These are phyloP conservation scores for Astropecten irregularis DNA, from an alignment of 53 echinoderm and acorn worm species.

Conservation along the genomic window DNA sequence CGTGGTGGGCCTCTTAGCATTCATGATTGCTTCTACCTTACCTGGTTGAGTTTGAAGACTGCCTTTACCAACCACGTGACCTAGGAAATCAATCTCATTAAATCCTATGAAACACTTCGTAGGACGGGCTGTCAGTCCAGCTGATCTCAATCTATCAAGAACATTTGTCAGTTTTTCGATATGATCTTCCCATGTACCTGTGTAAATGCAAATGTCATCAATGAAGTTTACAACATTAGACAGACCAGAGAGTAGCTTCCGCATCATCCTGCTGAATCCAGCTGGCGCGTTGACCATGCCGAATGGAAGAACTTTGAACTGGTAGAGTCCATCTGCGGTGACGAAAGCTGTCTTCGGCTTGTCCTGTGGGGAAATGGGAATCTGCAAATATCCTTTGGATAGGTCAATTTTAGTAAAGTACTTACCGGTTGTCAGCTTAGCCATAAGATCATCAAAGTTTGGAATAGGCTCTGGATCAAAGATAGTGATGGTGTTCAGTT, in stretches of 20 bases:
- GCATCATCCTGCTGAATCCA: constrained; percentile 49
- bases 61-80: neutral
- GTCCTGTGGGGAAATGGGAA: constrained; percentile 49
- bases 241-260: constrained; percentile 37
- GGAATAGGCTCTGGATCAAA: constrained; percentile 67
- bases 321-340: constrained; percentile 48
- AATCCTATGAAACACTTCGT: neutral
- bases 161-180: constrained; percentile 13
- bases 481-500: constrained; percentile 11
- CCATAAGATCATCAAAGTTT: constrained; percentile 48
- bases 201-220: constrained; percentile 57
- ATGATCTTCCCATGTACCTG: constrained; percentile 60
- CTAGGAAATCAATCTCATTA: neutral
- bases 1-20: neutral
- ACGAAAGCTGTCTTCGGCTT: constrained; percentile 58
- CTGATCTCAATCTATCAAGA: neutral
- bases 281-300: constrained; percentile 64
- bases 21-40: neutral
- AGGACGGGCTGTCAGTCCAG: neutral
- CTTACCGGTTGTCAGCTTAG: constrained; percentile 17
- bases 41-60: neutral
- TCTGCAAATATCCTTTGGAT: constrained; percentile 71
- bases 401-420: constrained; percentile 64
- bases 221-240: constrained; percentile 48
- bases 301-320: constrained; percentile 63